These are phyloP conservation scores for Orientallactaga sibirica DNA, from an alignment of 2,797 vertebrate species.

Conservation along the genomic window DNA sequence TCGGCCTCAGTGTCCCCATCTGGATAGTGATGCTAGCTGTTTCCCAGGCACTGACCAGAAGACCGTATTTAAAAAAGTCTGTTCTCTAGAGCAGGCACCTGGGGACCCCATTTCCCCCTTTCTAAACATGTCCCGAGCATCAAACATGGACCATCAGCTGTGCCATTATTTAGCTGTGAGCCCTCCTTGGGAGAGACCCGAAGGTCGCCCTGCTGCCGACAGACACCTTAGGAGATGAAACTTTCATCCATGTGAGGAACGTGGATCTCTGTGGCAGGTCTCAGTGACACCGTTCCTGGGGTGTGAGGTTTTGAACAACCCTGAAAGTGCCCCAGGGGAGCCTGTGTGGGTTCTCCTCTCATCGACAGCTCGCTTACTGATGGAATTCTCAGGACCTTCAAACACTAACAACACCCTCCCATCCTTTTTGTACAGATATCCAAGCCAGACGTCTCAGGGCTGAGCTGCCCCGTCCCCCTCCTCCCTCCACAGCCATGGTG, in stretches of 20 bases:
- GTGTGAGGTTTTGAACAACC: no score
- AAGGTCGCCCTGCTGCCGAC: no score
- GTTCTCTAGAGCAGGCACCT: not conserved
- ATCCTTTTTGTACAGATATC: not conserved
- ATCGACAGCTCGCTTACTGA: no score
- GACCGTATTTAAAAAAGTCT: no score
- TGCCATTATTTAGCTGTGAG: fast-evolving
- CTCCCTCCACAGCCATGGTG: not conserved
- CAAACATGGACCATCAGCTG: no score
- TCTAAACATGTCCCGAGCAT: no score
- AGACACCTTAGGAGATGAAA: not conserved
- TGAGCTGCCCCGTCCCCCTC: no score
- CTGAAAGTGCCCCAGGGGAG: not conserved
- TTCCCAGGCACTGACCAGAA: not conserved
- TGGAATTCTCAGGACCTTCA: not conserved
- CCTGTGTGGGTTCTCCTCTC: not conserved
- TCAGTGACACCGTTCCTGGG: no score
- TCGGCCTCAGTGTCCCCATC: not conserved
- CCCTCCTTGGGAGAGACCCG: not conserved
- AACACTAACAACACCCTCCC: no score
- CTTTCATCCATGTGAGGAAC: not conserved
- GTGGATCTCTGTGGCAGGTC: not conserved
- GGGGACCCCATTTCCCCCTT: no score
- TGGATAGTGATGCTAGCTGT: not conserved
- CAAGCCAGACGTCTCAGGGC: not conserved